A percentile compares a stretch with the other conserved stretches of the same genome.
phyloP scores from a whole-genome alignment of 1,140 invertebrate genomes.

The Drosophila grimshawi region DNA sequence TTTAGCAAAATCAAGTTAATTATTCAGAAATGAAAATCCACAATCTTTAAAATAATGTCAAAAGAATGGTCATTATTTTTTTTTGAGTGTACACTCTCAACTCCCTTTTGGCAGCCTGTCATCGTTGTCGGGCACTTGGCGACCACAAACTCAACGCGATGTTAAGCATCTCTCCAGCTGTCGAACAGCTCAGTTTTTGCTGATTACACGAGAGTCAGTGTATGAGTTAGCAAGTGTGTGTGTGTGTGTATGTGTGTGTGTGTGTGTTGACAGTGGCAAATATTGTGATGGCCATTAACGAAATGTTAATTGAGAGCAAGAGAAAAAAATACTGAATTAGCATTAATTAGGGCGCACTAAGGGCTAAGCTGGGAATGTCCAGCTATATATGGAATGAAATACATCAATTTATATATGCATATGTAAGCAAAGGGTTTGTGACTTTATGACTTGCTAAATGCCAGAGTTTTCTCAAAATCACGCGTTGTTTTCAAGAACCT shows the following conservation, averaged over 20 bases:
- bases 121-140: constrained; percentile 32
- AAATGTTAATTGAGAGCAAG: constrained; percentile 27
- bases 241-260: constrained; percentile 25
- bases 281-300: constrained; percentile 40
- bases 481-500: constrained; percentile 32
- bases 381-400: too few species aligned
- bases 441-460: constrained; percentile 59
- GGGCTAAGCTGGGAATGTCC: constrained; percentile 15
- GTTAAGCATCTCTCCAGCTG: constrained; percentile 33
- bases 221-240: background rate
- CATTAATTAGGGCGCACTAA: constrained; percentile 46
- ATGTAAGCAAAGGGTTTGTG: constrained; percentile 12
- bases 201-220: background rate
- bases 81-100: background rate
- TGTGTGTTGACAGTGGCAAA: constrained; percentile 20
- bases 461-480: constrained; percentile 23
- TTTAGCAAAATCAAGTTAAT: too few species aligned
- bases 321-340: constrained; percentile 39
- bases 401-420: background rate
- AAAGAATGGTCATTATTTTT: background rate
- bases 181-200: constrained; percentile 5
- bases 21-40: too few species aligned
- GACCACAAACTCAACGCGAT: constrained; percentile 25
- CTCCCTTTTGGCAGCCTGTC: constrained; percentile 42
- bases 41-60: too few species aligned